These are phyloP conservation scores for Axis porcinus DNA, from an alignment of 2,113 vertebrate species.

Conservation along the genomic window DNA sequence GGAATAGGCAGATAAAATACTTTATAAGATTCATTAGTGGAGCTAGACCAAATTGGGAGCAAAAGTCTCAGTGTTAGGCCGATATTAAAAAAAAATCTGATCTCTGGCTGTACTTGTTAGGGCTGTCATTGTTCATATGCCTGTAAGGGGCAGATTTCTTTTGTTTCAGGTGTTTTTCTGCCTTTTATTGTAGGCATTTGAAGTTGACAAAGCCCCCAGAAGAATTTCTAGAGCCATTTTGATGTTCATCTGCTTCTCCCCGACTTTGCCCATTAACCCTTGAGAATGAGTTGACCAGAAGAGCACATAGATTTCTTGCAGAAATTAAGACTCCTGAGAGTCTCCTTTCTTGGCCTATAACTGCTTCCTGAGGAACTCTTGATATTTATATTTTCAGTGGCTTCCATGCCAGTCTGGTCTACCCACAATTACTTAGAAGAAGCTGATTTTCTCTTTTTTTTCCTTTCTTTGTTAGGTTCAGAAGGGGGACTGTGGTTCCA, in stretches of 20 bases:
- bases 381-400: background rate
- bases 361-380: background rate
- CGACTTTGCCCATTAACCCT: background rate
- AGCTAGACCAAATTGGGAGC: conserved; percentile 88
- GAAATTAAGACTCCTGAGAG: background rate
- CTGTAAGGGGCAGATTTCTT: conserved; percentile 38
- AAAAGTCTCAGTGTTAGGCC: conserved; percentile 70
- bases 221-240: background rate
- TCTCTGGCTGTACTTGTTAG: conserved; percentile 68
- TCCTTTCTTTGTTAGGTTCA: background rate
- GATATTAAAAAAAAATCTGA: conserved; percentile 78
- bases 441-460: background rate
- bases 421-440: background rate
- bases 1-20: conserved; percentile 86
- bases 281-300: background rate
- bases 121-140: conserved; percentile 30
- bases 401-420: background rate
- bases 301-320: background rate
- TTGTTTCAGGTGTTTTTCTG: background rate
- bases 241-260: background rate
- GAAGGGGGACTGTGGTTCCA: conserved; percentile 33
- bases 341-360: background rate
- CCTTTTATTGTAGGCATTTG: background rate
- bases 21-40: conserved; percentile 95
- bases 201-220: background rate